Evolutionary conservation across 2,888 invertebrate genomes (phyloP).

Genomic region (Pinctada fucata): DNA sequence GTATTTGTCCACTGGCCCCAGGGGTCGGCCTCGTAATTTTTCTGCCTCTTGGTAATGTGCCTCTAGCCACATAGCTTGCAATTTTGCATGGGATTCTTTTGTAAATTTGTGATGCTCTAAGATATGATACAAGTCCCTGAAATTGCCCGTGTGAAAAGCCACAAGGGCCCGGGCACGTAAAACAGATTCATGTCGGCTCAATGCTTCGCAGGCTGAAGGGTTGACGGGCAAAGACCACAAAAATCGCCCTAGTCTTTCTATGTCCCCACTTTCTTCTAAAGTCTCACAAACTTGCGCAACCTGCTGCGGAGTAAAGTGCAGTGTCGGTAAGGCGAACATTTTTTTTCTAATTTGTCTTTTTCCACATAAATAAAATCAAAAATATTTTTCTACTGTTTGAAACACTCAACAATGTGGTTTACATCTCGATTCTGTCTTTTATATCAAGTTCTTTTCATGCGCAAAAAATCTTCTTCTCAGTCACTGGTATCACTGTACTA

Average conservation of each 20-base stretch:
- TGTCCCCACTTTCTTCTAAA: conserved; percentile 79
- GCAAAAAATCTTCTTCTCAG: not conserved
- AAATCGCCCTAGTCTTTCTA: conserved; percentile 85
- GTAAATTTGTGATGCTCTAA: conserved; percentile 93
- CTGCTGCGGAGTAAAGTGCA: conserved; percentile 75
- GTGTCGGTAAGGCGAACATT: conserved; percentile 70
- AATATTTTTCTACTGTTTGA: too few species aligned
- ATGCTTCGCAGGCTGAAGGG: conserved; percentile 87
- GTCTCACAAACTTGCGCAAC: conserved; percentile 77
- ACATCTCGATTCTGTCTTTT: too few species aligned
- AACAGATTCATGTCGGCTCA: conserved; percentile 92
- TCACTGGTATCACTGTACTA: conserved; percentile 6
- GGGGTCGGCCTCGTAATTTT: conserved; percentile 90
- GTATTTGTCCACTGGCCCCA: conserved; percentile 96
- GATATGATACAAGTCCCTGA: conserved; percentile 91
- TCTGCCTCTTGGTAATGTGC: conserved; percentile 96
- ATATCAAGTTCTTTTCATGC: not conserved
- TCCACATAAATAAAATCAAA: not conserved
- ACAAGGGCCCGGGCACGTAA: conserved; percentile 91
- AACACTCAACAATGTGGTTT: too few species aligned
- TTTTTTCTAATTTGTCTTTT: conserved; percentile 12
- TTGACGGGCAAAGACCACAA: conserved; percentile 92
- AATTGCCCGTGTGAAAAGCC: conserved; percentile 93
- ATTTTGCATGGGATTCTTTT: conserved; percentile 91
- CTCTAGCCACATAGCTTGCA: conserved; percentile 94